Evolutionary conservation across 2,888 invertebrate genomes (phyloP), one percentile per base, ranked within the genome.

Genomic region (Sinelater perroti): DNA sequence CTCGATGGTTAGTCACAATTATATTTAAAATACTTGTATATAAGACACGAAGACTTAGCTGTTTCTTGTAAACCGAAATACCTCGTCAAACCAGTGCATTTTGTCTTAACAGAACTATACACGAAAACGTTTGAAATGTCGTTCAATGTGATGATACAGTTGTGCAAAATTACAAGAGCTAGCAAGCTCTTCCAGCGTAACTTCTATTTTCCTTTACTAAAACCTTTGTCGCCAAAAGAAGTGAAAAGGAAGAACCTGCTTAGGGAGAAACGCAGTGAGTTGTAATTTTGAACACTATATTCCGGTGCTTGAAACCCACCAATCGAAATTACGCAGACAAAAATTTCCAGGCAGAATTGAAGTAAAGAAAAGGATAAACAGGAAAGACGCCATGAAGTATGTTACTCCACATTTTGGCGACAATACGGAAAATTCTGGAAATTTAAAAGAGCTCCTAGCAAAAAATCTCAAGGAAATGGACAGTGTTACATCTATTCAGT

Each of bases 181-280:
- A 89, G 90, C 77, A 84, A 88, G 68, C 87, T 89, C 70, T 84
- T 91, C 71, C 91, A 91, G 47, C 87, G 90, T 73, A 90, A 91
- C 49, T 90, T 91, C 77, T 92, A 91, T 75, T 88, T 91, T 72
- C 91, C 92, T 13, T 81, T 92, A 46, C 81, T 91, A 64, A 89
- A 90, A 36, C 91, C 91, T 2, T 87, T 91, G 60, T 90, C 90
- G 42, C 90, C 91, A 8, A 90, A 89, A n/a, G 91, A 91, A 72
- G 91, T 91, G 1, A 86, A 88, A 70, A 83, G 90, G 60, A 87
- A 88, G 75, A 90, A 91, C 78, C 85, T 89, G 66, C 89, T 91
- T 68, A 91, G 89, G 90, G 50, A 90, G 90, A 74, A 87, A 90
- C 26, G 86, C 89, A 63, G 87, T 90, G 20, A 80, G 88, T 51